phyloP scores from a whole-genome alignment of 2,888 invertebrate species.

The Allygus modestus region DNA sequence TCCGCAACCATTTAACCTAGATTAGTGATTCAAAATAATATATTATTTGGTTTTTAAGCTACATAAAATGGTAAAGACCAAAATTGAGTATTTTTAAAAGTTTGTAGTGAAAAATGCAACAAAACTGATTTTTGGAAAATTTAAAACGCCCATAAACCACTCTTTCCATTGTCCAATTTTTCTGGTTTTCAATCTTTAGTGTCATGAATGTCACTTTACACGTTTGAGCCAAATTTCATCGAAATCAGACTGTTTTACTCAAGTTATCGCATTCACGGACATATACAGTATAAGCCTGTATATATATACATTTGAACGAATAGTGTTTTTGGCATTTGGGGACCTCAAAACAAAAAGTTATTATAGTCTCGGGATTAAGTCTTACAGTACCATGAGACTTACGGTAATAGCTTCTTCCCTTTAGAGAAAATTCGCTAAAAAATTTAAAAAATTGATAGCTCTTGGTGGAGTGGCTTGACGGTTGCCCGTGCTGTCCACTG shows the following conservation, averaged over 20 bases:
- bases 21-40: not conserved
- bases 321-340: too few species aligned
- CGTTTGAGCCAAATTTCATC: not conserved
- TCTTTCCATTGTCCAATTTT: not conserved
- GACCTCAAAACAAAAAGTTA: too few species aligned
- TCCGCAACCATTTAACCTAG: too few species aligned
- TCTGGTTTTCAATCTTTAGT: not conserved
- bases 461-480: too few species aligned
- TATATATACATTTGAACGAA: too few species aligned
- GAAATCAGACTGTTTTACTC: not conserved
- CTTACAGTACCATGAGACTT: too few species aligned
- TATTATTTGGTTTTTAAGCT: not conserved
- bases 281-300: not conserved
- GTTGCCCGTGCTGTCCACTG: too few species aligned
- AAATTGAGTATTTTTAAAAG: not conserved
- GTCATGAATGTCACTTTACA: not conserved
- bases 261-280: not conserved
- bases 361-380: too few species aligned
- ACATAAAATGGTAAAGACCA: not conserved
- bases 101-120: not conserved
- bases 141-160: not conserved
- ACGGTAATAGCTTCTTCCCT: too few species aligned
- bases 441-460: too few species aligned
- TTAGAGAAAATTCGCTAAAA: too few species aligned
- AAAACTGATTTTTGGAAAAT: not conserved